Conservation (phyloP, 2,113 vertebrate genomes). For the Nymphicus hollandicus region DNA sequence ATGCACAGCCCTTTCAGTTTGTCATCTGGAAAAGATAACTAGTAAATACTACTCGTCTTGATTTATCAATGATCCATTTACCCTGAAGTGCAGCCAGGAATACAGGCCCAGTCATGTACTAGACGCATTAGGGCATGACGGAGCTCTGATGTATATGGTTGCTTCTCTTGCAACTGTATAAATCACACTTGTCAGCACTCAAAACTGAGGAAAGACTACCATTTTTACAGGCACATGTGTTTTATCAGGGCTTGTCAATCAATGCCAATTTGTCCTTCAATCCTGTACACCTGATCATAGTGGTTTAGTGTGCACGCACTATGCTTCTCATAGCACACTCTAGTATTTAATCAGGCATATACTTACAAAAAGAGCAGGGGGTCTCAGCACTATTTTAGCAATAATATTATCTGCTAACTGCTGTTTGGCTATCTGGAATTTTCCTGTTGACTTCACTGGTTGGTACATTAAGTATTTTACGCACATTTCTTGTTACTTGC, state of each 20-base stretch:
- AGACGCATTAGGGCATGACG: neutral
- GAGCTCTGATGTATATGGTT: neutral
- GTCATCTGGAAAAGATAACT: neutral
- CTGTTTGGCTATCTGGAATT: neutral
- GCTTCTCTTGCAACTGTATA: neutral
- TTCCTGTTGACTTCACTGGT: neutral
- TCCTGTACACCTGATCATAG: neutral
- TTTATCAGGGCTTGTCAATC: neutral
- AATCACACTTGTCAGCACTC: neutral
- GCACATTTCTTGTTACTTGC: neutral
- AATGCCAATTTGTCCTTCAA: neutral
- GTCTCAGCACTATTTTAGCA: neutral
- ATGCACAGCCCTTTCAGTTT: neutral
- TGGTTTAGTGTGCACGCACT: neutral
- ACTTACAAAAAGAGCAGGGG: neutral
- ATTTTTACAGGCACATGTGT: neutral
- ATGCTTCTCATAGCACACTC: neutral
- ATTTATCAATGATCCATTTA: neutral
- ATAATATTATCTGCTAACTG: neutral
- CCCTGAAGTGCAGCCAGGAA: neutral
- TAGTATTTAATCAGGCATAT: neutral
- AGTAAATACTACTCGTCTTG: neutral
- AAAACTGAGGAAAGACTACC: fast-evolving
- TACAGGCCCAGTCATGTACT: neutral
- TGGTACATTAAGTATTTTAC: neutral